Evolutionary conservation across 2,888 invertebrate species (phyloP).

Genomic region (Rambutsinella grinnellia): DNA sequence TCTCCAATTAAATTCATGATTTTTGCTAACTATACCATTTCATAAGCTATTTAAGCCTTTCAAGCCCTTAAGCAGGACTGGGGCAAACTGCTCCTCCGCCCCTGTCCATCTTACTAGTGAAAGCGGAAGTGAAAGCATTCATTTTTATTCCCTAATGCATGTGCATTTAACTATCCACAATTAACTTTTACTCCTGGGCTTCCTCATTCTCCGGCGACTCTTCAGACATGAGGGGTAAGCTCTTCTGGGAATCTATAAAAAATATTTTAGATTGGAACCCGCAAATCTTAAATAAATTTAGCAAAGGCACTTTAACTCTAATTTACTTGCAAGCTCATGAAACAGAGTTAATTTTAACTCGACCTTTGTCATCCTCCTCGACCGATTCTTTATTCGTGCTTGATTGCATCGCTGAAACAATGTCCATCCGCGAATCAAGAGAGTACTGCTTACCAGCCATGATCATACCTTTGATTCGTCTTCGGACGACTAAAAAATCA

Average conservation of each 20-base stretch:
- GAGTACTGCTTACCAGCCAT: slow-evolving; percentile 90
- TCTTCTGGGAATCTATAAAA: slow-evolving; percentile 65
- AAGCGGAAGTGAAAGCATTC: too few species aligned
- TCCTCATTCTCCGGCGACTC: slow-evolving; percentile 60
- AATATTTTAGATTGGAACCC: background rate
- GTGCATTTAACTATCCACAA: too few species aligned
- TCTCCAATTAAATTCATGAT: too few species aligned
- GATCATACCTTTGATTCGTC: slow-evolving; percentile 87
- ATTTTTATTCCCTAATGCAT: background rate
- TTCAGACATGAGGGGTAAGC: slow-evolving; percentile 61
- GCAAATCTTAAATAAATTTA: slow-evolving; percentile 14
- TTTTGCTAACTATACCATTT: too few species aligned
- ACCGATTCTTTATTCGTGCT: slow-evolving; percentile 46
- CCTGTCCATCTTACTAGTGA: too few species aligned
- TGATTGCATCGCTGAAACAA: slow-evolving; percentile 73
- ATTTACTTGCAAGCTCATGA: slow-evolving; percentile 42
- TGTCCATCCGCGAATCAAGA: slow-evolving; percentile 90
- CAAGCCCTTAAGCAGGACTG: too few species aligned
- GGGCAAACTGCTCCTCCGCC: too few species aligned
- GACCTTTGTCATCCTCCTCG: slow-evolving; percentile 62
- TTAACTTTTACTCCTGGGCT: background rate
- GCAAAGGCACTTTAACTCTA: too few species aligned
- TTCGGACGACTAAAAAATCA: slow-evolving; percentile 78
- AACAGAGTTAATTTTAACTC: slow-evolving; percentile 44
- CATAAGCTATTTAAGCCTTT: background rate